Evolutionary conservation across 2,113 vertebrate genomes (phyloP).

Genomic region (Orientallactaga bullata): DNA sequence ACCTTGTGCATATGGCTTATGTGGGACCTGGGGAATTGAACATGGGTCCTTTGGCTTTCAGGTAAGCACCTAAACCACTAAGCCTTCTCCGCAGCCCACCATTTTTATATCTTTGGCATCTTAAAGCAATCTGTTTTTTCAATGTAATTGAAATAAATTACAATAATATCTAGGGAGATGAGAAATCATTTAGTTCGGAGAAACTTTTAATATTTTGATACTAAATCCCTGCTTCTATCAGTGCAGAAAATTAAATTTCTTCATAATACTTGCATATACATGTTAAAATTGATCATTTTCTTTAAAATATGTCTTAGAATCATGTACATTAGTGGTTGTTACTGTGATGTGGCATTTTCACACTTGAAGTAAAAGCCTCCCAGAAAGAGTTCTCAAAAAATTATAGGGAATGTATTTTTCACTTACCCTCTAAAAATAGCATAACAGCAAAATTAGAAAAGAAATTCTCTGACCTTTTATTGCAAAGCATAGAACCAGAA

Average conservation of each 20-base stretch:
- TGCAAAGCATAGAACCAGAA: constrained; percentile 62
- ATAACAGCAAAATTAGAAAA: constrained; percentile 70
- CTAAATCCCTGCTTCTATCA: not conserved
- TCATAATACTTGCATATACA: constrained; percentile 14
- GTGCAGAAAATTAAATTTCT: not conserved
- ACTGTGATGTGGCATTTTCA: not conserved
- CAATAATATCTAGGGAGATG: not conserved
- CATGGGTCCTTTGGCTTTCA: too few relatives aligned
- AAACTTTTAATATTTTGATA: not conserved
- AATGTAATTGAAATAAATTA: constrained; percentile 5
- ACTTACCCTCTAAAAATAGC: constrained; percentile 60
- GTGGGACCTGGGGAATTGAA: too few relatives aligned
- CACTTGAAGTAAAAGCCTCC: constrained; percentile 16
- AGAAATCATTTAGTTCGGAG: not conserved
- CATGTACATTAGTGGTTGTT: constrained; percentile 28
- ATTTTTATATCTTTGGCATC: not conserved
- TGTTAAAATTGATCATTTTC: not conserved
- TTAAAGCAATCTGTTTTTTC: not conserved
- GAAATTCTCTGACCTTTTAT: constrained; percentile 74
- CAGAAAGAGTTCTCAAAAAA: constrained; percentile 43
- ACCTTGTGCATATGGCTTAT: too few relatives aligned
- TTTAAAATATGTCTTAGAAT: constrained; percentile 43
- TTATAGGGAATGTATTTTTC: constrained; percentile 58
- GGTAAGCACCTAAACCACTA: too few relatives aligned
- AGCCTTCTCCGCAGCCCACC: too few relatives aligned